phyloP scores from a whole-genome alignment of 1,140 invertebrate genomes.

The Planococcus citri region DNA sequence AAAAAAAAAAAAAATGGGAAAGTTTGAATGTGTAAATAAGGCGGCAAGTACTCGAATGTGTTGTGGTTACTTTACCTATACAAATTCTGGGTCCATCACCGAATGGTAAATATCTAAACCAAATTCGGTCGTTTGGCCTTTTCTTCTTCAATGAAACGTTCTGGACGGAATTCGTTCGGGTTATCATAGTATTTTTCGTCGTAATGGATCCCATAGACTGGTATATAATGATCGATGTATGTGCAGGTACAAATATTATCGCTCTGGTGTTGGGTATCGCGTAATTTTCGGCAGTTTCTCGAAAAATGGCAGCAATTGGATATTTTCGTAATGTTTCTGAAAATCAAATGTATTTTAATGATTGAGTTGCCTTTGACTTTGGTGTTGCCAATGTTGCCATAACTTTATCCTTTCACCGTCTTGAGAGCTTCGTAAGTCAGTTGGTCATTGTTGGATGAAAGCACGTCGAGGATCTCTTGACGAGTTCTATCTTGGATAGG shows the following conservation, averaged over 20 bases:
- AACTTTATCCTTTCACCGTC: neutral
- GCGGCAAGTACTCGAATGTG: no score
- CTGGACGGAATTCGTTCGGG: slow-evolving; percentile 52
- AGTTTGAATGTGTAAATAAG: no score
- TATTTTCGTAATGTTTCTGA: slow-evolving; percentile 18
- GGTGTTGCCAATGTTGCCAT: neutral
- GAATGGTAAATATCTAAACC: slow-evolving; percentile 52
- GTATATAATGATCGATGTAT: slow-evolving; percentile 40
- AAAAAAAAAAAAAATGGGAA: no score
- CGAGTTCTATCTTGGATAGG: slow-evolving; percentile 47
- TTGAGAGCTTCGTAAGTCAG: neutral
- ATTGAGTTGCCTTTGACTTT: no score
- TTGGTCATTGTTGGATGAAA: neutral
- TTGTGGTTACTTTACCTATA: slow-evolving; percentile 38
- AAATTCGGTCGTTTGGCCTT: slow-evolving; percentile 30
- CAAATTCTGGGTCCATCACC: slow-evolving; percentile 54
- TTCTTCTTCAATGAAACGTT: slow-evolving; percentile 34
- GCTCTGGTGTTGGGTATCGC: no score
- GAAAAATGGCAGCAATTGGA: slow-evolving; percentile 36
- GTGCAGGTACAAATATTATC: slow-evolving; percentile 28
- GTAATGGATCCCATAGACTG: slow-evolving; percentile 45
- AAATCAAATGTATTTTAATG: slow-evolving; percentile 29
- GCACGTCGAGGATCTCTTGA: slow-evolving; percentile 42
- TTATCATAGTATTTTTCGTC: slow-evolving; percentile 49
- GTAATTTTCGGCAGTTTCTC: slow-evolving; percentile 28